These are phyloP conservation scores for Allobates femoralis DNA, from an alignment of 2,797 vertebrate genomes.

Conservation along the genomic window DNA sequence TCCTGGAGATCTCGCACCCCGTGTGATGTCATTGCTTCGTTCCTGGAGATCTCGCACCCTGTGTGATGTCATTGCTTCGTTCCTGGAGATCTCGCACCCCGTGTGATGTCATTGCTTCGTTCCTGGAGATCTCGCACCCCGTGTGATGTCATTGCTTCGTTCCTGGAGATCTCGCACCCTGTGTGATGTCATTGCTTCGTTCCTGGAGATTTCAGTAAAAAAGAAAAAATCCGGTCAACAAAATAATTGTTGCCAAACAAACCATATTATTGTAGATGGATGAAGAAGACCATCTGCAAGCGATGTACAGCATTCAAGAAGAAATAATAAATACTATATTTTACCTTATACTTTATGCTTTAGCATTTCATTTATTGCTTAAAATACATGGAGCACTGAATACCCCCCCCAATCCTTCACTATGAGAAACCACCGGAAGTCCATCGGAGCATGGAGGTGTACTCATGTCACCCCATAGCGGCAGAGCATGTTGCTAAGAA, in stretches of 20 bases:
- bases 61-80: not conserved
- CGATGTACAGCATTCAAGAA: not conserved
- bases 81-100: slow-evolving; percentile 33
- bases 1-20: slow-evolving; percentile 33
- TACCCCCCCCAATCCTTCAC: not conserved
- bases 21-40: slow-evolving; percentile 25
- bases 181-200: slow-evolving; percentile 25
- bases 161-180: slow-evolving; percentile 32
- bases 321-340: not conserved
- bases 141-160: too few species aligned
- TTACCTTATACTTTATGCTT: not conserved
- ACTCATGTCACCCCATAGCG: not conserved
- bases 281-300: not conserved
- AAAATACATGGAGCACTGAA: not conserved
- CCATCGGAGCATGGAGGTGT: not conserved
- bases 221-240: not conserved
- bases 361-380: not conserved
- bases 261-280: not conserved
- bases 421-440: not conserved
- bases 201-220: slow-evolving; percentile 19
- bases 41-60: slow-evolving; percentile 7
- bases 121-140: slow-evolving; percentile 21
- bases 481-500: not conserved
- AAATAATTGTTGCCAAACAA: not conserved
- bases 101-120: slow-evolving; percentile 25